Conservation (phyloP, 37 sponge, comb jelly and placozoan species). For the Cladorhizidae sp. region DNA sequence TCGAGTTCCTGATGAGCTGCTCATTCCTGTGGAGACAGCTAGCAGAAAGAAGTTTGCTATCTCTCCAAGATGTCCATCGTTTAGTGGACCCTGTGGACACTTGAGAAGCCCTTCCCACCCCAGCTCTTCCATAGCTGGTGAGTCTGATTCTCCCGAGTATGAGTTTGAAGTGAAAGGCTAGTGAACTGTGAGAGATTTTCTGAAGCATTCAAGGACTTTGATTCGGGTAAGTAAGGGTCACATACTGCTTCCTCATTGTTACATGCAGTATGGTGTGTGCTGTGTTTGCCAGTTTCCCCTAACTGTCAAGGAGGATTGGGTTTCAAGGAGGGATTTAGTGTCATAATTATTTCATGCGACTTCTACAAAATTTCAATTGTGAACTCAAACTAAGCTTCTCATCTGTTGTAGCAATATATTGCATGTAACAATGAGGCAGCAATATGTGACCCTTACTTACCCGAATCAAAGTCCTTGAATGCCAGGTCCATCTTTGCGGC, state of each 20-base stretch:
- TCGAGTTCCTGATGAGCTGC: constrained; percentile 13
- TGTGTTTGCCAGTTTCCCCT: constrained; percentile 18
- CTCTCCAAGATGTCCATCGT: constrained; percentile 11
- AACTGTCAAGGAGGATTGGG: constrained; percentile 9
- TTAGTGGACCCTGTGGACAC: background rate
- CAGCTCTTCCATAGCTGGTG: background rate
- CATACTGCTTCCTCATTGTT: no score
- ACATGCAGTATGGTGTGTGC: constrained; percentile 4
- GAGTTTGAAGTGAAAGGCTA: constrained; percentile 2
- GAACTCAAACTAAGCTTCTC: background rate
- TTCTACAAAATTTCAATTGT: no score
- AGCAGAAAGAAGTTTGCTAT: constrained; percentile 25
- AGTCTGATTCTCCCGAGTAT: background rate
- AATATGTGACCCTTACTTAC: constrained; percentile 7
- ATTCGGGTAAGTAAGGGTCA: no score
- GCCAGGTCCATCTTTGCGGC: constrained; percentile 6
- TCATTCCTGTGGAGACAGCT: constrained; percentile 26
- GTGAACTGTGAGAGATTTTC: constrained; percentile 14
- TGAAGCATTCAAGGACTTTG: background rate
- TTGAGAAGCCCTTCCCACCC: background rate
- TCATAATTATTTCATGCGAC: no score
- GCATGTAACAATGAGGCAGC: background rate
- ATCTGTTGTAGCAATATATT: constrained; percentile 8
- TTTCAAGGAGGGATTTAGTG: constrained; percentile 11
- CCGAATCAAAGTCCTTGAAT: constrained; percentile 12